Evolutionary conservation across 2,113 vertebrate genomes (phyloP).

Genomic region (Megaceryle torquata): DNA sequence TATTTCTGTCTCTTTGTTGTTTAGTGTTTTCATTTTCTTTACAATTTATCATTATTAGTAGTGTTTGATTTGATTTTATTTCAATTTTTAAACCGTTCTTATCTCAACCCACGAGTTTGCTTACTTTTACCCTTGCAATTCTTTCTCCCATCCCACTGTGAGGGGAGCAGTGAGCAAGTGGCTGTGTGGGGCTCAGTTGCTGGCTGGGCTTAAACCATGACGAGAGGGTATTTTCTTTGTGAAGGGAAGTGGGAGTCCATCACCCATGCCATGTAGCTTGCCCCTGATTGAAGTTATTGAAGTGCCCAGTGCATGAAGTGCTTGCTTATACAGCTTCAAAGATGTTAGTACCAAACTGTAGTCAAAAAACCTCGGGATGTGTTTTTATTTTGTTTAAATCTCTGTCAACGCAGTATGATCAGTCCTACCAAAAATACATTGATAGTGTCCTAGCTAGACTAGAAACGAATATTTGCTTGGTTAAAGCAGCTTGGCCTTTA

Average conservation of each 20-base stretch:
- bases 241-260: neutral
- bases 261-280: neutral
- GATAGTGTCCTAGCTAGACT: neutral
- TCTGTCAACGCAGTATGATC: neutral
- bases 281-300: neutral
- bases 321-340: neutral
- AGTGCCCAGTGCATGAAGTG: neutral
- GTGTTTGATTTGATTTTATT: neutral
- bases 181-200: neutral
- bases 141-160: neutral
- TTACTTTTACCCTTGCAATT: neutral
- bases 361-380: neutral
- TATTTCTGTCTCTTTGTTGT: neutral
- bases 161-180: neutral
- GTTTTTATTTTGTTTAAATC: neutral
- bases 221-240: neutral
- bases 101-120: neutral
- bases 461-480: slow-evolving; percentile 30
- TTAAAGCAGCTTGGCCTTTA: slow-evolving; percentile 11
- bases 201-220: neutral
- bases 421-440: neutral
- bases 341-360: neutral
- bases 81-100: neutral
- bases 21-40: neutral
- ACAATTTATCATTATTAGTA: neutral